Conservation (phyloP, 2,888 invertebrate genomes). For the Campaea margaritaria region DNA sequence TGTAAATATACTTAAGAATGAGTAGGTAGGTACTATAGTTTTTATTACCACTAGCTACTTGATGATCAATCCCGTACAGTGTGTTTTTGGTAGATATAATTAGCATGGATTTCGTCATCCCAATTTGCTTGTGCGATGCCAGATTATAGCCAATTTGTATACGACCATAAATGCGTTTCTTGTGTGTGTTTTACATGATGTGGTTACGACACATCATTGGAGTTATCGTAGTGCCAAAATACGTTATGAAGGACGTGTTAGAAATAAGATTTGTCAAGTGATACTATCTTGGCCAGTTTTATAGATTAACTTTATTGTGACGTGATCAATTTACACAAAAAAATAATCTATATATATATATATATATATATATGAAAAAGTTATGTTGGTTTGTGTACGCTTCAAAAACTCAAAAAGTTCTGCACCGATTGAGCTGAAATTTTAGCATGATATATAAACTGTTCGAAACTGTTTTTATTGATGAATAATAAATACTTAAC, state of each 20-base stretch:
- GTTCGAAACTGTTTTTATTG: too few species aligned
- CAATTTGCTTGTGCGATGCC: constrained; percentile 22
- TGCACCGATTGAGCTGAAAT: too few species aligned
- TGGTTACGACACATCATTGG: constrained; percentile 21
- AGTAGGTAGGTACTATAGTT: too few species aligned
- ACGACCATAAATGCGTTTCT: constrained; percentile 24
- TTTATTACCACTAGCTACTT: background rate
- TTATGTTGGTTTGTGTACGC: too few species aligned
- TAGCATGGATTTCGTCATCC: constrained; percentile 21
- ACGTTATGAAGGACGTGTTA: constrained; percentile 1
- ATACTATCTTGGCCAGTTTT: background rate
- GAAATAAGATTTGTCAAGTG: background rate
- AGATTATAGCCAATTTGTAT: constrained; percentile 38
- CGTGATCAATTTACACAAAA: too few species aligned
- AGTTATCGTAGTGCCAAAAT: constrained; percentile 14
- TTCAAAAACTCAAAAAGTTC: too few species aligned
- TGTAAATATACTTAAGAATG: too few species aligned
- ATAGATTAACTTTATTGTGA: background rate
- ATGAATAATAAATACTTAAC: too few species aligned
- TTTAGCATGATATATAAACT: too few species aligned
- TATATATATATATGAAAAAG: too few species aligned
- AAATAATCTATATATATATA: too few species aligned
- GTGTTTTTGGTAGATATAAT: constrained; percentile 1
- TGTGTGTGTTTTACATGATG: constrained; percentile 23
- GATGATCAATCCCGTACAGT: background rate